Evolutionary conservation across 2,797 vertebrate genomes (phyloP).

Genomic region (Liasis olivaceus): DNA sequence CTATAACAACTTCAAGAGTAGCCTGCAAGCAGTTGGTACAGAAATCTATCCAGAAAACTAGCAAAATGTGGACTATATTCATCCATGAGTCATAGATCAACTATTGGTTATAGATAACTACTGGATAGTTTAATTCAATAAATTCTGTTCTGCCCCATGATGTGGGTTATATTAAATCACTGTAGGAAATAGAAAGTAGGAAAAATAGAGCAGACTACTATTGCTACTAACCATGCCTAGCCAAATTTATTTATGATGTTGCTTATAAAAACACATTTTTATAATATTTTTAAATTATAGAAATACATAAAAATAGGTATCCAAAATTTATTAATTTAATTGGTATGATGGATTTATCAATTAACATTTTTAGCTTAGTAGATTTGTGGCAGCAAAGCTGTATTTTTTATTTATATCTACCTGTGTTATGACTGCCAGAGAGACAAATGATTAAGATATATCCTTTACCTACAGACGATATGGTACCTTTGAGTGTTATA

Average conservation of each 20-base stretch:
- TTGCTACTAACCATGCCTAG: not conserved
- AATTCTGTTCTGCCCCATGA: not conserved
- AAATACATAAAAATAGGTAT: not conserved
- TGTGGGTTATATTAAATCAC: not conserved
- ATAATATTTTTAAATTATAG: not conserved
- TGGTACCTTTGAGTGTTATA: constrained; percentile 54
- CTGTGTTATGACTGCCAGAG: constrained; percentile 54
- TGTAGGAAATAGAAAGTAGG: not conserved
- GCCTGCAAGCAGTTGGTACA: not conserved
- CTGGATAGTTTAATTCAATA: not conserved
- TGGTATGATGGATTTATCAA: constrained; percentile 9
- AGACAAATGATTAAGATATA: constrained; percentile 63
- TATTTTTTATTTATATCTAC: constrained; percentile 58
- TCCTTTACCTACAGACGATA: constrained; percentile 56
- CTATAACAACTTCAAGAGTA: not conserved
- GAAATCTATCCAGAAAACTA: not conserved
- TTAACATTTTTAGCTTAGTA: constrained; percentile 46
- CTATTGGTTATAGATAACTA: not conserved
- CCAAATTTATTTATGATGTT: not conserved
- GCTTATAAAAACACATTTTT: constrained; percentile 15
- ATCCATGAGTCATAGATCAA: not conserved
- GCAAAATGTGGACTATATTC: not conserved
- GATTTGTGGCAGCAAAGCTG: constrained; percentile 28
- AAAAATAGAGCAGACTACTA: not conserved
- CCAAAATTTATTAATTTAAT: not conserved